phyloP scores from a whole-genome alignment of 1,140 invertebrate genomes.

The Odontomachus brunneus region DNA sequence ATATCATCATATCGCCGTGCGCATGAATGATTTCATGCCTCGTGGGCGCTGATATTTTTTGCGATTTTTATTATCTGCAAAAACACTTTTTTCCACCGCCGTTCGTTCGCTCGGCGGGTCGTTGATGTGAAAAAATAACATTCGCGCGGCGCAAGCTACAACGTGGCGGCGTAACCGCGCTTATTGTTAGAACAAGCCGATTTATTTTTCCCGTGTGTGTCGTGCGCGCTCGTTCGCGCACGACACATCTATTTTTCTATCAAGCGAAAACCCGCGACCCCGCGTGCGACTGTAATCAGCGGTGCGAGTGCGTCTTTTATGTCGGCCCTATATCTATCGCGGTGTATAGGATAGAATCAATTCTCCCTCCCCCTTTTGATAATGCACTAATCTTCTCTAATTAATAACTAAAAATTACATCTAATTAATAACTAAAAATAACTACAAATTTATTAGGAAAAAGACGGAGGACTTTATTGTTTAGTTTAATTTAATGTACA shows the following conservation, averaged over 20 bases:
- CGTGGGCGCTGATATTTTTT: constrained; percentile 26
- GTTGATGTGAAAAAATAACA: constrained; percentile 52
- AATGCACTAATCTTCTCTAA: no score
- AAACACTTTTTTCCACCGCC: constrained; percentile 19
- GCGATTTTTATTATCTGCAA: constrained; percentile 44
- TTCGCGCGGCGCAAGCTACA: constrained; percentile 17
- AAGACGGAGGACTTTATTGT: no score
- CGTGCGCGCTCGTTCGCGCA: background rate
- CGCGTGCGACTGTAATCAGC: constrained; percentile 31
- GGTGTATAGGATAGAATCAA: no score
- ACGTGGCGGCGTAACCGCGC: constrained; percentile 41
- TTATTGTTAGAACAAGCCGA: constrained; percentile 50
- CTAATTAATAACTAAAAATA: no score
- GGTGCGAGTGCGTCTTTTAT: constrained; percentile 24
- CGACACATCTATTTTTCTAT: constrained; percentile 54
- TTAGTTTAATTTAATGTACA: no score
- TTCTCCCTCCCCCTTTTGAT: no score
- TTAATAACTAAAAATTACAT: no score
- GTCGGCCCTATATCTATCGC: background rate
- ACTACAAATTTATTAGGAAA: no score
- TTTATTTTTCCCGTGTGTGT: constrained; percentile 30
- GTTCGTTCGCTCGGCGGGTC: constrained; percentile 2
- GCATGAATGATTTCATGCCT: constrained; percentile 2
- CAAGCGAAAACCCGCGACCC: constrained; percentile 8
- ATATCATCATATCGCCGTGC: constrained; percentile 11